A percentile compares a stretch with the other conserved stretches of the same genome.
phyloP scores from a whole-genome alignment of 2,888 invertebrate genomes.

The Drosophila recens region DNA sequence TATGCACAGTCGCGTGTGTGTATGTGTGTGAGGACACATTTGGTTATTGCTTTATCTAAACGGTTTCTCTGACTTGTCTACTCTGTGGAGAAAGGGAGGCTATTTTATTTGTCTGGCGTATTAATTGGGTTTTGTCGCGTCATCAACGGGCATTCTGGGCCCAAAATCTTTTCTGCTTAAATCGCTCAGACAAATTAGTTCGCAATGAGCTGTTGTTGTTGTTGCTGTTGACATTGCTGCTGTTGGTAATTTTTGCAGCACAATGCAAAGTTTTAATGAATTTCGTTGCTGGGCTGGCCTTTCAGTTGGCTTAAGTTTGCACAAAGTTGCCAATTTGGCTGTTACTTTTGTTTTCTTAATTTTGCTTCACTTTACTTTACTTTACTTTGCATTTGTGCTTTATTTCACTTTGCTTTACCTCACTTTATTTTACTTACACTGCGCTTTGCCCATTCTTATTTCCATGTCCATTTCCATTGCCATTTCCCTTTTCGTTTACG shows the following conservation, averaged over 20 bases:
- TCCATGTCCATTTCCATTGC: conserved; percentile 15
- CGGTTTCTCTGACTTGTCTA: conserved; percentile 50
- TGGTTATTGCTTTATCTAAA: conserved; percentile 77
- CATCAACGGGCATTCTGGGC: conserved; percentile 54
- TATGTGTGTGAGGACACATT: conserved; percentile 61
- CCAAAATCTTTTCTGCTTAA: conserved; percentile 62
- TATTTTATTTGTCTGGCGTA: conserved; percentile 79
- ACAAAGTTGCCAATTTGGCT: conserved; percentile 55
- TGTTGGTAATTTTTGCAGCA: conserved; percentile 56
- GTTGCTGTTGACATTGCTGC: conserved; percentile 10
- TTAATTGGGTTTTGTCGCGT: conserved; percentile 82
- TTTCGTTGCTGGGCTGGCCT: conserved; percentile 63
- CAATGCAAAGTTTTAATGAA: conserved; percentile 78
- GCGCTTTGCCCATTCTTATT: conserved; percentile 37
- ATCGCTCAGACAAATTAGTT: conserved; percentile 79
- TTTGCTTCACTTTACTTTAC: conserved; percentile 28
- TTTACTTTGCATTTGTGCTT: conserved; percentile 31
- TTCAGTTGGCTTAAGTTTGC: conserved; percentile 69
- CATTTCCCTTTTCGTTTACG: conserved; percentile 30
- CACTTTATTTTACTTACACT: conserved; percentile 39
- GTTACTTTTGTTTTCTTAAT: conserved; percentile 52
- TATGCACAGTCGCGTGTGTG: conserved; percentile 67
- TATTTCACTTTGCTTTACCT: conserved; percentile 24
- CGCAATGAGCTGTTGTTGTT: conserved; percentile 56
- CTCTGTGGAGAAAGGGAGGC: conserved; percentile 6